Percentiles rank a stretch among this genome's conserved stretches.
Evolutionary conservation across 2,888 invertebrate species (phyloP).

Genomic region (Apamea monoglypha): DNA sequence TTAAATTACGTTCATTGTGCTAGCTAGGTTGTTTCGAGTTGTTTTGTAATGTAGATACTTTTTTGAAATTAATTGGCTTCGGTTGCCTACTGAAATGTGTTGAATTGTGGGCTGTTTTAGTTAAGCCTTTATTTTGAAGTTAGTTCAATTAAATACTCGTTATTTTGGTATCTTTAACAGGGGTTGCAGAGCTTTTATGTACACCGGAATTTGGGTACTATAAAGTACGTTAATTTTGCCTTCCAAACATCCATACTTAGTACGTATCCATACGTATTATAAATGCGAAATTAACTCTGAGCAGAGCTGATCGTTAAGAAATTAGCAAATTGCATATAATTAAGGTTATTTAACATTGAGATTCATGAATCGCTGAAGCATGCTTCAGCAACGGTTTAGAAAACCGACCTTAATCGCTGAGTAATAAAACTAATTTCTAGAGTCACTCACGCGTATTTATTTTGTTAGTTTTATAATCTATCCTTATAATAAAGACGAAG

Average conservation of each 20-base stretch:
- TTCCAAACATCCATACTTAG: not conserved
- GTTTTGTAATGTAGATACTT: constrained; percentile 56
- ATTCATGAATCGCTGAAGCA: not conserved
- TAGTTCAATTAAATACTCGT: not conserved
- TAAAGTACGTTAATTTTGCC: not conserved
- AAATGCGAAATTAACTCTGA: no score
- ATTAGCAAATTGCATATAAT: not conserved
- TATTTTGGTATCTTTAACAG: not conserved
- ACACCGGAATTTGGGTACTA: not conserved
- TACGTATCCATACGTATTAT: no score
- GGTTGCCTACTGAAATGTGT: constrained; percentile 38
- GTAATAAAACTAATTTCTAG: not conserved
- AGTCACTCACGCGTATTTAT: not conserved
- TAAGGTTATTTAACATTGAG: not conserved
- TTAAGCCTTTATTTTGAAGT: not conserved
- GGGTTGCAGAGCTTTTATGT: not conserved
- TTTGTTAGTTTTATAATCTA: not conserved
- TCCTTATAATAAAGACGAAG: no score
- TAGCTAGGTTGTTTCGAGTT: constrained; percentile 21
- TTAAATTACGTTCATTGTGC: constrained; percentile 57
- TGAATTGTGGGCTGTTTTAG: constrained; percentile 9
- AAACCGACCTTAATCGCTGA: not conserved
- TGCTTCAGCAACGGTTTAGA: not conserved
- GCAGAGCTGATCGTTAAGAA: no score
- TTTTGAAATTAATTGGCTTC: constrained; percentile 56